Conservation (phyloP, 2,888 invertebrate species). For the Plagodis pulveraria region DNA sequence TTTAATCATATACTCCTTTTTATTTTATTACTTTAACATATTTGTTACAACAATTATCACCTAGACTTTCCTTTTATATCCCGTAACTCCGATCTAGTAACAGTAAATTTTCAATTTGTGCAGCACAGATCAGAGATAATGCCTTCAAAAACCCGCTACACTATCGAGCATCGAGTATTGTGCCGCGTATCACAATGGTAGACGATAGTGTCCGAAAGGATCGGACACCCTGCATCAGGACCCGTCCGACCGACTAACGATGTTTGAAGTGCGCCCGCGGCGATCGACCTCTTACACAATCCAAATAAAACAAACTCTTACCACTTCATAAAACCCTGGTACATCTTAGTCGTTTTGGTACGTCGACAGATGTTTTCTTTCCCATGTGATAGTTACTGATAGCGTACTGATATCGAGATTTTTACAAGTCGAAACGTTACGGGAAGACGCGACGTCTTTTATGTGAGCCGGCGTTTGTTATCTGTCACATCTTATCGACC, state of each 20-base stretch:
- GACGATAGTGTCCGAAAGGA: constrained; percentile 56
- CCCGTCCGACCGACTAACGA: constrained; percentile 53
- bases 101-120: constrained; percentile 46
- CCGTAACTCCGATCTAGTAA: constrained; percentile 36
- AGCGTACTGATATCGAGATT: constrained; percentile 57
- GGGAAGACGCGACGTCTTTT: constrained; percentile 76
- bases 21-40: too few relatives aligned
- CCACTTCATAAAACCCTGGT: constrained; percentile 59
- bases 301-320: constrained; percentile 56
- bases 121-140: constrained; percentile 43
- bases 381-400: constrained; percentile 73
- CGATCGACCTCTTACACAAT: constrained; percentile 69
- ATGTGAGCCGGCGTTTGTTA: constrained; percentile 75
- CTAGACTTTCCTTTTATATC: constrained; percentile 1
- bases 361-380: constrained; percentile 81
- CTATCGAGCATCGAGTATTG: constrained; percentile 51
- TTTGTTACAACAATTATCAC: neutral
- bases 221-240: constrained; percentile 46
- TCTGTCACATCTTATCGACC: constrained; percentile 83
- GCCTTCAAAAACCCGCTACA: constrained; percentile 38
- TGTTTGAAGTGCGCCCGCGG: constrained; percentile 60
- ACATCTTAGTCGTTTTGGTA: constrained; percentile 35
- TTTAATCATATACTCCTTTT: too few relatives aligned
- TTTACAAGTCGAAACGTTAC: constrained; percentile 72
- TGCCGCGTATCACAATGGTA: constrained; percentile 49